These are phyloP conservation scores for Todus mexicanus DNA, from an alignment of 2,797 vertebrate species.

Conservation along the genomic window DNA sequence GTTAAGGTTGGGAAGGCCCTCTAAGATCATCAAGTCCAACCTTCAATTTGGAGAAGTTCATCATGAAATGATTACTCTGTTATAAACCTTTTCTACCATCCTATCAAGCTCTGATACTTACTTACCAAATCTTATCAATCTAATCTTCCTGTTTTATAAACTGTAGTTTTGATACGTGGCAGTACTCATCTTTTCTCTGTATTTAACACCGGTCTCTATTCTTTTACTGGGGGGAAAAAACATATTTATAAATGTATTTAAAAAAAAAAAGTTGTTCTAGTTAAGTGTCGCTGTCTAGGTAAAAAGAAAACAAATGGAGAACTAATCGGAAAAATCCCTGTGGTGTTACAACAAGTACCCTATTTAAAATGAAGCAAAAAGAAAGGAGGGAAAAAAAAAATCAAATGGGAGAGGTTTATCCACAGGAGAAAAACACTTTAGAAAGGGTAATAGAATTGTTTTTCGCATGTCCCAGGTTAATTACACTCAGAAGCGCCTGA, in stretches of 20 bases:
- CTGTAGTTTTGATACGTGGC: neutral
- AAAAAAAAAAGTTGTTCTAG: neutral
- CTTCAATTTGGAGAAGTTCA: neutral
- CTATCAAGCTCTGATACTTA: neutral
- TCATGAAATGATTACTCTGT: neutral
- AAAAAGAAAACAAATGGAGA: constrained; percentile 38
- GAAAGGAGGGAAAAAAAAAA: neutral
- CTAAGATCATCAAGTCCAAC: no score
- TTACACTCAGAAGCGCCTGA: constrained; percentile 73
- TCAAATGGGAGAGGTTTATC: constrained; percentile 59
- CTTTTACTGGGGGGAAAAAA: neutral
- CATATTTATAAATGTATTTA: neutral
- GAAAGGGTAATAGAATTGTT: constrained; percentile 67
- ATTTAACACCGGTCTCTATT: neutral
- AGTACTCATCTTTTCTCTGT: neutral
- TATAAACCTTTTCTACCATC: neutral
- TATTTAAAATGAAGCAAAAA: constrained; percentile 58
- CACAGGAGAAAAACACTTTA: constrained; percentile 66
- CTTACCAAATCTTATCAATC: neutral
- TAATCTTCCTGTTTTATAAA: neutral
- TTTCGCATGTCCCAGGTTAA: constrained; percentile 71
- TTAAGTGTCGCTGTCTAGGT: constrained; percentile 17
- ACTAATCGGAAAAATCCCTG: constrained; percentile 4
- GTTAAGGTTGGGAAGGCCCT: no score
- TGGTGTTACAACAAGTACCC: constrained; percentile 28